Evolutionary conservation across 2,797 vertebrate genomes (phyloP).

Genomic region (Megalops cyprinoides): DNA sequence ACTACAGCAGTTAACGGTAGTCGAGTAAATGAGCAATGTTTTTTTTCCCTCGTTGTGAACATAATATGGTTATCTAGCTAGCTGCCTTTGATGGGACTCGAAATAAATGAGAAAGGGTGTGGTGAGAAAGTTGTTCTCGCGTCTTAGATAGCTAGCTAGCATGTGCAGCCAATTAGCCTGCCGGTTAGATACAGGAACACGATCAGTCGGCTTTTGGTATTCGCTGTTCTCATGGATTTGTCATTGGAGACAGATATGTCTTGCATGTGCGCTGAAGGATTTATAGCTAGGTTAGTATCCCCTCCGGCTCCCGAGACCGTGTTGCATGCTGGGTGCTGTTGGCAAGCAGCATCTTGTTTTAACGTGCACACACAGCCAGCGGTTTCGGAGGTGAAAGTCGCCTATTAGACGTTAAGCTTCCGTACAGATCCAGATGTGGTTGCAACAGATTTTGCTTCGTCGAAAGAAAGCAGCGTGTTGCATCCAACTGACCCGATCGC

Average conservation of each 20-base stretch:
- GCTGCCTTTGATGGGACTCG: background rate
- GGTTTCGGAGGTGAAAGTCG: background rate
- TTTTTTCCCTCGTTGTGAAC: too few relatives aligned
- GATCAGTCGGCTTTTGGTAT: background rate
- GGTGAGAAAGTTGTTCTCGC: too few relatives aligned
- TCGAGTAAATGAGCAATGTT: too few relatives aligned
- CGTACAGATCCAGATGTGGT: background rate
- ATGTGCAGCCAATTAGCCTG: background rate
- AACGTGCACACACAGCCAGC: background rate
- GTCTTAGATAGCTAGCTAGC: background rate
- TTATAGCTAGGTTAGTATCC: background rate
- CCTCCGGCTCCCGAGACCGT: background rate
- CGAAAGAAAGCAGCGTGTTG: too few relatives aligned
- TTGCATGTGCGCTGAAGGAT: background rate
- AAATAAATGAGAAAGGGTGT: too few relatives aligned
- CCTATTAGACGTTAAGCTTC: background rate
- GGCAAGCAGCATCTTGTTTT: conserved; percentile 10
- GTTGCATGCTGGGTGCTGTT: background rate
- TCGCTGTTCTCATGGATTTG: background rate
- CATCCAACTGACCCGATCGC: background rate
- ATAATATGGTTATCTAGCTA: background rate
- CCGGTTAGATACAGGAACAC: background rate
- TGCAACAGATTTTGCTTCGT: background rate
- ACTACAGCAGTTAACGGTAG: too few relatives aligned
- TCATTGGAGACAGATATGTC: background rate